Evolutionary conservation across 2,797 vertebrate genomes (phyloP), one percentile per base, ranked within the genome.

Genomic region (Scleropages formosus): DNA sequence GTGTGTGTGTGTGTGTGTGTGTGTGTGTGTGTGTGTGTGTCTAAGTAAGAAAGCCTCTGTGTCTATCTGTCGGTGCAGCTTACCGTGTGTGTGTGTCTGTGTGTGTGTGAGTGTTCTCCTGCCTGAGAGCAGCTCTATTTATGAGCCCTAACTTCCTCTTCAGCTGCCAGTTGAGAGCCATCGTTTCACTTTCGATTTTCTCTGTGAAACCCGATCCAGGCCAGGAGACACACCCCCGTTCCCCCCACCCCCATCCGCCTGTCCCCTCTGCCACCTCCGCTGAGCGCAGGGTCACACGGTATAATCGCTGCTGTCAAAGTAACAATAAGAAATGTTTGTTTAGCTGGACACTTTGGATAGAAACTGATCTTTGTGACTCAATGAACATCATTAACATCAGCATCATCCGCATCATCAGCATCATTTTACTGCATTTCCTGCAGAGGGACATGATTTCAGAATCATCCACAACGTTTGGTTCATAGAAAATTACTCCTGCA

Each of bases 111-210:
- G 46, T 59, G 74, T 59, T 49, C 46, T 46, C 18, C 18, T 12
- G n/a, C 24, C 20, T 15, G 15, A n/a, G 20, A 7, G 18, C 9
- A 9, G 22, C 24, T 49, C 61, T 74, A 74, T 74, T 74, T 74
- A 74, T 74, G 47, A 65, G 62, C 44, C 73, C 61, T 53, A 7
- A 74, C 73, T 74, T 74, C 73, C 73, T 74, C 73, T 64, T 64
- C 12, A n/a, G n/a, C 27, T 26, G 47, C 62, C 61, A 74, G 61
- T 61, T 53, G 53, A 66, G 4, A 65, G 18, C 12, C 20, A 66
- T 66, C 16, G 70, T 74, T 74, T 74, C 73, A 56, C 73, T 74
- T 74, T 74, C 73, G 72, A 65, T 74, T 74, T 65, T 72, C 68
- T 74, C 62, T 51, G 22, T 76, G 73, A 64, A 74, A 74, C 8